Base-by-base conservation (phyloP, 2,113 vertebrate species). In the Romanogobio albipinnatus region DNA sequence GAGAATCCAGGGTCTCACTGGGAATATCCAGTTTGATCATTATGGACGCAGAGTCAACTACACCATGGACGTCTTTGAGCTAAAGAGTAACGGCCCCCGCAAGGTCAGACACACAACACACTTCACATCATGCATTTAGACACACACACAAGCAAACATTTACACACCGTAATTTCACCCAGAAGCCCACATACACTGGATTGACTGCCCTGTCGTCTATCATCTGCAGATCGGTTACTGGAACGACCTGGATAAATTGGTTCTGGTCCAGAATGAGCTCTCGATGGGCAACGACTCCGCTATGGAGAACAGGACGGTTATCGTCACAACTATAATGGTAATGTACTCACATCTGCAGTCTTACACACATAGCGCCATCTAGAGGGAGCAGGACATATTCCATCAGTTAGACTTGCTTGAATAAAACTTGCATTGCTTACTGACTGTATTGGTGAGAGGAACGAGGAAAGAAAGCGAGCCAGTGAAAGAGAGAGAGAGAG, bases 311-410 rank as follows among this genome's bases (percentile, higher is more conserved):
- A 94, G 97, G 87, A 99, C 97, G 36, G 97, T 99, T 47, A 96
- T 99, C 85, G 98, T 99, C 89, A 99, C 98, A 71, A 99, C 98
- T 86, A 99, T 99, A 91, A 96, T 99, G 98, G 98, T 99, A 97
- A 98, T 93, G 90, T 90, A 93, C 82, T 88, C 90, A 90, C 47
- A 33, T 61, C 59, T 29, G 22, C 56, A 36, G 19, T 13, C 24
- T 47, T 36, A 83, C 80, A 82, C n/a, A 70, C n/a, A 70, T 51
- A 80, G 43, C 24, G 8, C 22, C 36, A 80, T 80, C 58, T 68
- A 81, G 45, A 68, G 59, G 10, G 56, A 43, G 8, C 22, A 61
- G 11, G 22, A 13, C 33, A 9, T 22, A n/a, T 9, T 78, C 5
- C 13, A n/a, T 43, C 33, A 78, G 53, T 24, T 39, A 59, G 19